Evolutionary conservation across 2,888 invertebrate species (phyloP).

Genomic region (Eueremaeus valkanovi): DNA sequence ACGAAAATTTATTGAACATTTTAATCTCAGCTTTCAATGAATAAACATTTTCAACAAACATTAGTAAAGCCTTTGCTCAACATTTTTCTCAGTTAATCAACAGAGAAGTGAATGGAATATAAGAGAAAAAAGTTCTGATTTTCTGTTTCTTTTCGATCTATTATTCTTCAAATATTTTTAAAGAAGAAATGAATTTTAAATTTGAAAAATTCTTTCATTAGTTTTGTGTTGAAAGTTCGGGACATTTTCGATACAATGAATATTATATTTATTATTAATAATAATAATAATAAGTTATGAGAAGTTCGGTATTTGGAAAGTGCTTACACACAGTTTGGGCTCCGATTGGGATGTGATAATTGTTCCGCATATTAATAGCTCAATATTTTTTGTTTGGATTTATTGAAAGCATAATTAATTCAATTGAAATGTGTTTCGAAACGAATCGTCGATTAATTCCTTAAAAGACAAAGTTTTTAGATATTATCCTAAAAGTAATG

Average conservation of each 20-base stretch:
- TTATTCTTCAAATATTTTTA: background rate
- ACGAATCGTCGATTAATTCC: background rate
- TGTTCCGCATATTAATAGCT: background rate
- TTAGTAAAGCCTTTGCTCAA: conserved; percentile 29
- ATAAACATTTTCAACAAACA: background rate
- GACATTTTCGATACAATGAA: background rate
- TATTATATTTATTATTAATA: background rate
- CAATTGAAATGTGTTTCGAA: background rate
- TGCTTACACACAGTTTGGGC: background rate
- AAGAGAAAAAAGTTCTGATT: background rate
- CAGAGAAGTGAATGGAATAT: background rate
- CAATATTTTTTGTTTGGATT: conserved; percentile 7
- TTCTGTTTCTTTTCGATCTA: background rate
- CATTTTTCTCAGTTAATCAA: background rate
- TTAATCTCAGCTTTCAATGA: conserved; percentile 3
- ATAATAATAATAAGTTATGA: background rate
- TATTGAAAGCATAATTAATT: too few relatives aligned
- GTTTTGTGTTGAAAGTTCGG: background rate
- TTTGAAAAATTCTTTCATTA: background rate
- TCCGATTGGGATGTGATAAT: conserved; percentile 22
- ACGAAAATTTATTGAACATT: background rate
- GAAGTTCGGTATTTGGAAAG: background rate
- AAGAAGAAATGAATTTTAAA: background rate
- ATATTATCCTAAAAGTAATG: background rate
- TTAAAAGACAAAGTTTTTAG: background rate